Base-by-base conservation (phyloP, 2,113 vertebrate species). In the Tenrec ecaudatus region DNA sequence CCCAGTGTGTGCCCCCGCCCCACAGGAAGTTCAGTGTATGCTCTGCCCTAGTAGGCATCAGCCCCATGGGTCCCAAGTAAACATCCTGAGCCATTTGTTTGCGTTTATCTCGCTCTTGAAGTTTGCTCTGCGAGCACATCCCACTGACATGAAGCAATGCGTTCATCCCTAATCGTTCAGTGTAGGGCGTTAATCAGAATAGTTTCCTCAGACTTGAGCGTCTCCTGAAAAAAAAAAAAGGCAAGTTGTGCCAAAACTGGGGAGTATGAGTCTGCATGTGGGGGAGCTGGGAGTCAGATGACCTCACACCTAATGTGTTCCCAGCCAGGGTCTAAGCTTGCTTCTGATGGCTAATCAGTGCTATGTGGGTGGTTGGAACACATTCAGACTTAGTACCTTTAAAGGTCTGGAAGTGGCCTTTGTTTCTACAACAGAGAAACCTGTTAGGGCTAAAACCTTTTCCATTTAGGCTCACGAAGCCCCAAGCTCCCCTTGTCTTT, bases 191-290 rank as follows among this genome's bases (percentile, higher is more conserved):
- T 76, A 69, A 33, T 89, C 86, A 90, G 12, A 84, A 22, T 86
- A 17, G 76, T 83, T 92, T 94, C 71, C 64, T 90, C 40, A 95
- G 71, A 86, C 80, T 71, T 43, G 11, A 86, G 64, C 25, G 31
- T 83, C 60, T 90, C 53, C 71, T 69, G 57, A 92, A 95, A 86
- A 81, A 91, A 81, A 92, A 95, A 86, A 81, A 91, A 81, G 71
- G 79, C 88, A 78, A 86, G 53, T 79, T 60, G 82, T 1, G 0
- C 33, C 33, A 53, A 87, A 84, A 87, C 31, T 71, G 27, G 40
- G 43, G 94, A 96, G 60, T 60, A 16, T 71, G n/a, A 17, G 33
- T 82, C 62, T 86, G 57, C 22, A 0, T 40, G 8, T 68, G n/a
- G 29, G 77, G 29, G 47, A 53, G 19, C 33, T 88, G 60, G 62